A percentile compares a stretch with the other conserved stretches of the same genome.
These are phyloP conservation scores for Rhadina sibilatrix DNA, from an alignment of 2,113 vertebrate genomes.

Conservation along the genomic window DNA sequence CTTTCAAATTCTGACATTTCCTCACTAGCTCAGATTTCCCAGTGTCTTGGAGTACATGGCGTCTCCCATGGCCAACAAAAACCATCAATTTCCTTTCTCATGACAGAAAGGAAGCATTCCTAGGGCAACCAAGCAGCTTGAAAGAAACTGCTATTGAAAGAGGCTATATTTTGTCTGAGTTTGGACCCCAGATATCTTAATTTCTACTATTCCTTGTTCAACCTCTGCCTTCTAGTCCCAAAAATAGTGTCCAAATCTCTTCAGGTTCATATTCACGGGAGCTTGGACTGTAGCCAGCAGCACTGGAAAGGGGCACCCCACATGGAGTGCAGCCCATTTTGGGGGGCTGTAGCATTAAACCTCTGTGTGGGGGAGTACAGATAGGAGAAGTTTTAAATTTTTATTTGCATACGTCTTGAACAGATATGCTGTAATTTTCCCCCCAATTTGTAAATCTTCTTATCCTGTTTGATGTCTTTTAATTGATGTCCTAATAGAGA, in stretches of 20 bases:
- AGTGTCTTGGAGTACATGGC: background rate
- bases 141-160: slow-evolving; percentile 27
- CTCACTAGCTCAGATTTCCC: slow-evolving; percentile 55
- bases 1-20: slow-evolving; percentile 47
- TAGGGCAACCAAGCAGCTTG: slow-evolving; percentile 12
- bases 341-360: background rate
- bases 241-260: background rate
- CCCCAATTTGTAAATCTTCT: background rate
- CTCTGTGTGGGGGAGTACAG: background rate
- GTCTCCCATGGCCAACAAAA: slow-evolving; percentile 58
- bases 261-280: no score
- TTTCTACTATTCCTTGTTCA: background rate
- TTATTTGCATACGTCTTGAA: background rate
- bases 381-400: background rate
- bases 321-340: background rate
- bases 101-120: slow-evolving; percentile 53
- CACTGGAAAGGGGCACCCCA: background rate
- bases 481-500: background rate
- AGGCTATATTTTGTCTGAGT: background rate
- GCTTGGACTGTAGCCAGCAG: background rate
- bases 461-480: background rate
- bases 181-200: background rate
- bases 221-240: background rate
- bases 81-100: slow-evolving; percentile 46
- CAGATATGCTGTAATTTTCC: background rate